Evolutionary conservation across 2,888 invertebrate genomes (phyloP).

Genomic region (Hesperia comma): DNA sequence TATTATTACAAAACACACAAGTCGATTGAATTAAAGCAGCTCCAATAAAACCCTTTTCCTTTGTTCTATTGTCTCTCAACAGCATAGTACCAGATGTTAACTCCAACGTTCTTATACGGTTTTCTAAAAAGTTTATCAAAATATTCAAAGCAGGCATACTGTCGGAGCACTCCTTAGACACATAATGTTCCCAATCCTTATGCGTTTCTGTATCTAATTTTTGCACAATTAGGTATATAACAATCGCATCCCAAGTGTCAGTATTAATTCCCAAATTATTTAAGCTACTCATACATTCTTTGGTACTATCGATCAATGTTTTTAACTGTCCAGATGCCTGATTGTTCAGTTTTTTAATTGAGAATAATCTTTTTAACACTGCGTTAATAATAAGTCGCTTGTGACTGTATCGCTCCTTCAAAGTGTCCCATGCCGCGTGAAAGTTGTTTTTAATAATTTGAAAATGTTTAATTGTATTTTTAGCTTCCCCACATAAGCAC

Average conservation of each 20-base stretch:
- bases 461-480: conserved; percentile 15
- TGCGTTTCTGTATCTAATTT: conserved; percentile 39
- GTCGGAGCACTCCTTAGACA: conserved; percentile 27
- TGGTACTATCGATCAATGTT: conserved; percentile 22
- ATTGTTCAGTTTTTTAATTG: conserved; percentile 17
- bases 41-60: not conserved
- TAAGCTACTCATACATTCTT: conserved; percentile 25
- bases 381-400: conserved; percentile 34
- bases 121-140: conserved; percentile 35
- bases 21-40: not conserved
- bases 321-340: conserved; percentile 21
- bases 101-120: conserved; percentile 31
- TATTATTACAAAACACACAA: conserved; percentile 33
- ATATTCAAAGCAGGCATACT: conserved; percentile 29
- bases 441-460: conserved; percentile 18
- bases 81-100: conserved; percentile 16
- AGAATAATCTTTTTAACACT: conserved; percentile 26
- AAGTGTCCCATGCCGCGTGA: conserved; percentile 17
- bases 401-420: conserved; percentile 35
- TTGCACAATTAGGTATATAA: conserved; percentile 33
- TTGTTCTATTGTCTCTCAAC: conserved; percentile 6
- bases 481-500: conserved; percentile 39
- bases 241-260: conserved; percentile 36
- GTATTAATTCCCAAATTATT: conserved; percentile 24
- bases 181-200: conserved; percentile 24